Conservation (phyloP, 2,888 invertebrate species). For the Tridacna gigas region DNA sequence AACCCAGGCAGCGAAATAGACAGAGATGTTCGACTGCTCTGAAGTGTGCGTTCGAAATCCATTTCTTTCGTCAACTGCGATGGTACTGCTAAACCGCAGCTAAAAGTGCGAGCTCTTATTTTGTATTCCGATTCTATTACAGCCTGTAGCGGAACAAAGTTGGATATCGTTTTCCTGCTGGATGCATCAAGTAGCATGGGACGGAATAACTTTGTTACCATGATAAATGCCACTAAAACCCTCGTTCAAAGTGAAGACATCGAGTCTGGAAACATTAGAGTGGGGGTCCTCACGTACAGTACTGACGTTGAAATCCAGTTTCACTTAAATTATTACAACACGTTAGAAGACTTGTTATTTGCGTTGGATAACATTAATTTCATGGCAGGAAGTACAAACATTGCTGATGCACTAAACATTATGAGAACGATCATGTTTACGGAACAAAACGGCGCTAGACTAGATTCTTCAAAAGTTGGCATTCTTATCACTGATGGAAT, state of each 20-base stretch:
- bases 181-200: conserved; percentile 76
- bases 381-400: conserved; percentile 80
- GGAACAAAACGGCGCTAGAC: conserved; percentile 73
- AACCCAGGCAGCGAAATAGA: no score
- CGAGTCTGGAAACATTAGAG: conserved; percentile 72
- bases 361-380: conserved; percentile 75
- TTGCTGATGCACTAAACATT: conserved; percentile 76
- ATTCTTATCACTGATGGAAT: conserved; percentile 82
- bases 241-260: conserved; percentile 70
- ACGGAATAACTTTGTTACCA: conserved; percentile 66
- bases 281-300: conserved; percentile 77
- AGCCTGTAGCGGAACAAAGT: conserved; percentile 38
- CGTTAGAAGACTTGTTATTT: conserved; percentile 63
- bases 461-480: conserved; percentile 73
- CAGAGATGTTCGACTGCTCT: no score
- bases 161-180: conserved; percentile 66
- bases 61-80: no score
- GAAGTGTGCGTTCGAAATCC: no score
- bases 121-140: conserved; percentile 20
- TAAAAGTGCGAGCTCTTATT: not conserved
- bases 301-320: conserved; percentile 70
- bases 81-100: no score
- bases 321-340: conserved; percentile 65
- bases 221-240: conserved; percentile 71
- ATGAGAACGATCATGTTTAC: conserved; percentile 77